These are phyloP conservation scores for Pristionchus entomophagus DNA, from an alignment of 2,888 invertebrate species.

Conservation along the genomic window DNA sequence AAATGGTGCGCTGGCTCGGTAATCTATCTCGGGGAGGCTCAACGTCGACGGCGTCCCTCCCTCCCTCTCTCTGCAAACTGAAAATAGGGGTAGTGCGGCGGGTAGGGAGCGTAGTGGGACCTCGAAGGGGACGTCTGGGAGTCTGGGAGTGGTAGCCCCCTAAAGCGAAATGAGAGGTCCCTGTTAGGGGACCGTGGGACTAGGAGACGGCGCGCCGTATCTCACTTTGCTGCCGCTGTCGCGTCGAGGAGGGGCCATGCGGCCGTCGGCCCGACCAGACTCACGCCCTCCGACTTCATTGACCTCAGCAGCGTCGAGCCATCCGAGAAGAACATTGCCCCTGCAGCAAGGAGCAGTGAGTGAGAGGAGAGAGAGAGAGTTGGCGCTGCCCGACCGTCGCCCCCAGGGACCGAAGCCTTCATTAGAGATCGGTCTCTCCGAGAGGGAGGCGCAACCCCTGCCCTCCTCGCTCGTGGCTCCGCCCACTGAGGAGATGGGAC, in stretches of 20 bases:
- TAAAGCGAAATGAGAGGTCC: conserved; percentile 48
- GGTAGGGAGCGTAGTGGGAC: background rate
- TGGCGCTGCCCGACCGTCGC: background rate
- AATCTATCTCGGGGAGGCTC: background rate
- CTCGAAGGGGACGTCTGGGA: background rate
- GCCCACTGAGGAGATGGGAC: background rate
- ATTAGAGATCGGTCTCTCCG: conserved; percentile 43
- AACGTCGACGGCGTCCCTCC: background rate
- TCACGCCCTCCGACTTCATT: conserved; percentile 39
- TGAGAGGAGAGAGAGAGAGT: background rate
- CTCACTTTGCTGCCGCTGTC: conserved; percentile 47
- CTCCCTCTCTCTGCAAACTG: background rate
- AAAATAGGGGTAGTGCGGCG: background rate
- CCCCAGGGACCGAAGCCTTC: conserved; percentile 44
- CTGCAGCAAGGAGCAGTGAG: background rate
- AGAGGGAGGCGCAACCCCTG: conserved; percentile 14
- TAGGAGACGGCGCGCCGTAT: background rate
- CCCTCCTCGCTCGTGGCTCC: conserved; percentile 5
- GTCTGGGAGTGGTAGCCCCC: background rate
- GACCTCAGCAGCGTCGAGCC: conserved; percentile 17
- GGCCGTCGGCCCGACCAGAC: background rate
- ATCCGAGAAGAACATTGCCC: conserved; percentile 48
- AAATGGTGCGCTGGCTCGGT: background rate
- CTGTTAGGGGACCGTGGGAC: conserved; percentile 51
- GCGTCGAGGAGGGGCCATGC: conserved; percentile 14